These are phyloP conservation scores for Hyles vespertilio DNA, from an alignment of 1,140 invertebrate genomes.

Conservation along the genomic window DNA sequence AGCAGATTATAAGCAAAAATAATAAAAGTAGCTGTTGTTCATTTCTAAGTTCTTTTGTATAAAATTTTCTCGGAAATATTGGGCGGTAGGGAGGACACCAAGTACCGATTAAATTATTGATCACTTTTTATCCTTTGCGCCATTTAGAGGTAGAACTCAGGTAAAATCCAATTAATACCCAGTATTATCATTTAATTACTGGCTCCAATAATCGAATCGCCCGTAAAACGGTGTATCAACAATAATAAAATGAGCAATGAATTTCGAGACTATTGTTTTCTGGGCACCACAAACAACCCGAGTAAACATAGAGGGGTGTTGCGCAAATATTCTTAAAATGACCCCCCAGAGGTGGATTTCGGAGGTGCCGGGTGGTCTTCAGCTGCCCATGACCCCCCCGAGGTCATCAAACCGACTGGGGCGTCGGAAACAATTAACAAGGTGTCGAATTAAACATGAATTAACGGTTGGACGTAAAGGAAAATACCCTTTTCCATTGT, in stretches of 20 bases:
- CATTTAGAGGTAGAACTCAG: conserved; percentile 55
- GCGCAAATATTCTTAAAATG: conserved; percentile 75
- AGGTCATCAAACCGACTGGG: conserved; percentile 69
- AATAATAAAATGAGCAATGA: conserved; percentile 76
- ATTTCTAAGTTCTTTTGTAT: too few species aligned
- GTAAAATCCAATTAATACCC: conserved; percentile 73
- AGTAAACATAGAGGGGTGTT: conserved; percentile 66
- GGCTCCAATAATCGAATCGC: conserved; percentile 71
- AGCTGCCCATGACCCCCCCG: conserved; percentile 43
- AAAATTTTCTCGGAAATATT: too few species aligned
- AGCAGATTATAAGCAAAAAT: too few species aligned
- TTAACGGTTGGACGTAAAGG: conserved; percentile 70
- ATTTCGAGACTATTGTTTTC: conserved; percentile 74
- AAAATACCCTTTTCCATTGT: conserved; percentile 73
- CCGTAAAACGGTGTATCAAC: conserved; percentile 73
- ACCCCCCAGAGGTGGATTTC: conserved; percentile 47
- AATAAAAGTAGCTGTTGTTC: too few species aligned
- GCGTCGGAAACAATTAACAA: conserved; percentile 74
- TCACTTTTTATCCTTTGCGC: conserved; percentile 11
- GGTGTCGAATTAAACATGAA: conserved; percentile 75
- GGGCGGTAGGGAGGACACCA: background rate
- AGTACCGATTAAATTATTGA: background rate
- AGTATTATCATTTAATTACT: conserved; percentile 75
- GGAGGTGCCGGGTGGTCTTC: conserved; percentile 46
- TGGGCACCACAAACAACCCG: conserved; percentile 72